A percentile compares a stretch with the other conserved stretches of the same genome.
These are phyloP conservation scores for Stigmatopora argus DNA, from an alignment of 2,113 vertebrate species.

Conservation along the genomic window DNA sequence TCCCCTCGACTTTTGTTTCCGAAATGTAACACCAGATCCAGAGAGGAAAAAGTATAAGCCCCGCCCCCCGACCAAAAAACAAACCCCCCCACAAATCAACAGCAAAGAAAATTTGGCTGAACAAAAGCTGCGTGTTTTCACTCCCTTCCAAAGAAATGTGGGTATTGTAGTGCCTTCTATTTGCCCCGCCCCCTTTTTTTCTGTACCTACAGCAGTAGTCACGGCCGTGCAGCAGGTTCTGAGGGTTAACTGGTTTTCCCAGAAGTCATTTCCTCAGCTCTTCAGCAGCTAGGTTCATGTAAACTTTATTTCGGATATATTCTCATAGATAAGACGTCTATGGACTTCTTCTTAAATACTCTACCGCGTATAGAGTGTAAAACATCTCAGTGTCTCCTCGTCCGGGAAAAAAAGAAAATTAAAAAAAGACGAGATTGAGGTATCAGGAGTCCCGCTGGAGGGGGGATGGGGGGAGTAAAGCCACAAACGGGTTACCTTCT, in stretches of 20 bases:
- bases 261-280: slow-evolving; percentile 59
- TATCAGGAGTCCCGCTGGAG: slow-evolving; percentile 28
- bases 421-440: slow-evolving; percentile 71
- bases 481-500: slow-evolving; percentile 88
- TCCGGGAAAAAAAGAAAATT: slow-evolving; percentile 47
- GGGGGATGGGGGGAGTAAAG: slow-evolving; percentile 17
- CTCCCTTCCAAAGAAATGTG: slow-evolving; percentile 73
- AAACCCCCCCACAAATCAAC: slow-evolving; percentile 19
- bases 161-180: slow-evolving; percentile 71
- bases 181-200: slow-evolving; percentile 39
- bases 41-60: slow-evolving; percentile 46
- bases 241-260: slow-evolving; percentile 65
- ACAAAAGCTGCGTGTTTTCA: slow-evolving; percentile 80
- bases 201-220: slow-evolving; percentile 51
- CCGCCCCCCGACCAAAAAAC: neutral
- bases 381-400: slow-evolving; percentile 79
- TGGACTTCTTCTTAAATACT: slow-evolving; percentile 58
- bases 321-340: slow-evolving; percentile 60
- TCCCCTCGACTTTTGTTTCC: slow-evolving; percentile 68
- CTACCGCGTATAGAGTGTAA: slow-evolving; percentile 79
- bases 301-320: slow-evolving; percentile 85
- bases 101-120: slow-evolving; percentile 62
- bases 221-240: slow-evolving; percentile 52
- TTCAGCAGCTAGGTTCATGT: slow-evolving; percentile 96
- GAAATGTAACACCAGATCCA: slow-evolving; percentile 80